Evolutionary conservation across 2,888 invertebrate species (phyloP), one percentile per base, ranked within the genome.

Genomic region (Neoitamus cyanurus): DNA sequence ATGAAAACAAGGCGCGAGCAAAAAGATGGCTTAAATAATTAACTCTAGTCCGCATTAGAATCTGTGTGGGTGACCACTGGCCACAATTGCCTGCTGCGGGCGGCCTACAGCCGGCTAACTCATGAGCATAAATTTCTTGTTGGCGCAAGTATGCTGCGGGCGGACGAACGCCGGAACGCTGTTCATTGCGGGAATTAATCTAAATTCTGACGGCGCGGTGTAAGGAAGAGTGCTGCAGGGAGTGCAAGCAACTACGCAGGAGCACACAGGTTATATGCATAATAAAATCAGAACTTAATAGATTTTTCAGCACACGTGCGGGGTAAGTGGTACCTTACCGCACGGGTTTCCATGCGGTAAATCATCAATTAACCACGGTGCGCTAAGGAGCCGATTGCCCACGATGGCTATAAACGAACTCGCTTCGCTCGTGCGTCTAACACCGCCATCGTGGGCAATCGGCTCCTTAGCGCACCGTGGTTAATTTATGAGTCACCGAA

Each of bases 1-100:
- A 37, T 75, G 75, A 42, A 75, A 75, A 25, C 30, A 75, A 42
- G 75, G n/a, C 28, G 28, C 13, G n/a, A 46, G 46, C 20, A 75
- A 75, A 75, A 75, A 75, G 42, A 37, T n/a, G 25, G n/a, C 42
- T 42, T 75, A 80, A 58, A 80, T 80, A 80, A 80, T 80, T 80
- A 80, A 58, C 78, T 80, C 31, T 20, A 58, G 78, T 3, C 34
- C 78, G 20, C 78, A 80, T 80, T 80, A 80, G 78, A 80, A 58
- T 34, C 30, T 80, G 78, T 58, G 78, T 80, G 78, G 78, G 78
- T 80, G 78, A 80, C 11, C 48, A 58, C 15, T 80, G 78, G 58
- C 34, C 31, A 58, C 58, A 80, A 58, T 80, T 80, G 20, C 11
- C 78, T 48, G 48, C 75, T 36, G 75, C 78, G 28, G 58, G 75